These are phyloP conservation scores for Pasiphila rectangulata DNA, from an alignment of 2,888 invertebrate species.

Conservation along the genomic window DNA sequence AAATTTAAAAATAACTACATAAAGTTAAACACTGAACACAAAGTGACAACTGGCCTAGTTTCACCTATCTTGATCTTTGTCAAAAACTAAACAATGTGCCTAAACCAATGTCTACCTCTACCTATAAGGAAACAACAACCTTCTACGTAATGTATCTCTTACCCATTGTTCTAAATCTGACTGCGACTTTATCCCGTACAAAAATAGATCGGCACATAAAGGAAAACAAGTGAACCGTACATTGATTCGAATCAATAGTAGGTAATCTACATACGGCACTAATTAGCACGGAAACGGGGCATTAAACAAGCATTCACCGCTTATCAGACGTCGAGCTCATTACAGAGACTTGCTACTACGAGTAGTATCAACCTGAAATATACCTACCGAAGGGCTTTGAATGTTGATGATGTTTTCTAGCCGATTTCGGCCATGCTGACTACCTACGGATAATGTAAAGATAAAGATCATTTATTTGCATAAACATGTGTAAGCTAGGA, in stretches of 20 bases:
- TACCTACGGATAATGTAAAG: no score
- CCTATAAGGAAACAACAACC: no score
- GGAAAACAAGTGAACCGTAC: slow-evolving; percentile 1
- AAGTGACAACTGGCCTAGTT: no score
- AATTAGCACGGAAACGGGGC: slow-evolving; percentile 29
- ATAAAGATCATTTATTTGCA: no score
- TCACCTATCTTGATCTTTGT: no score
- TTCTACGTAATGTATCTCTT: background rate
- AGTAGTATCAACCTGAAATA: slow-evolving; percentile 15
- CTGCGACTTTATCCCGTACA: background rate
- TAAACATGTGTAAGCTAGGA: no score
- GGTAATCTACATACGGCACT: slow-evolving; percentile 27
- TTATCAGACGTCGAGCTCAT: slow-evolving; percentile 33
- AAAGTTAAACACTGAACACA: no score
- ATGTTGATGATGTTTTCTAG: no score
- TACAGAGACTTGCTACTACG: slow-evolving; percentile 23
- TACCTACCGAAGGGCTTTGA: slow-evolving; percentile 4
- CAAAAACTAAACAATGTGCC: no score
- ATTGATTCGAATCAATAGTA: slow-evolving; percentile 24
- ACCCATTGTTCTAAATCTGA: slow-evolving; percentile 4
- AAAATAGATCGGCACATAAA: background rate
- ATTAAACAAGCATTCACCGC: slow-evolving; percentile 25
- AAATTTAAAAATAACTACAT: no score
- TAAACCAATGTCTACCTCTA: no score
- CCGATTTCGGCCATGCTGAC: no score